These are phyloP conservation scores for Acleris holmiana DNA, from an alignment of 2,888 invertebrate genomes.

Conservation along the genomic window DNA sequence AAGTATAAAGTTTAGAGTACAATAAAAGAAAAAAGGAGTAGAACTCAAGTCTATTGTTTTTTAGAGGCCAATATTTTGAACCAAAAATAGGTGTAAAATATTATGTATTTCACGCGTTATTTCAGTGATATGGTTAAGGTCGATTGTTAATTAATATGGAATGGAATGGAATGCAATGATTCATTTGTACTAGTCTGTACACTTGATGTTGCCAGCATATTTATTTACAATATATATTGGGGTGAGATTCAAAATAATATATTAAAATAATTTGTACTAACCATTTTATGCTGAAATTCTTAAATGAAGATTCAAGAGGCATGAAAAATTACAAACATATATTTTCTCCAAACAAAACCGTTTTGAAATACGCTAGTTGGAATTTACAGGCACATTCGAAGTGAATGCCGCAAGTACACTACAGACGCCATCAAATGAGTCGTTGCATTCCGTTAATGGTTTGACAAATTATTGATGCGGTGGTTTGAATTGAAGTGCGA, in stretches of 20 bases:
- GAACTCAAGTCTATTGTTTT: conserved; percentile 5
- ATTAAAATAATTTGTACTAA: conserved; percentile 7
- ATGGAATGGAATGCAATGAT: conserved; percentile 43
- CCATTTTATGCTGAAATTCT: background rate
- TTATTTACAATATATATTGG: conserved; percentile 36
- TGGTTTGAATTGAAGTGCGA: conserved; percentile 81
- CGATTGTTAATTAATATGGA: conserved; percentile 39
- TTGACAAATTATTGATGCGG: conserved; percentile 84
- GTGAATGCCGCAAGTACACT: conserved; percentile 60
- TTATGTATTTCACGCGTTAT: background rate
- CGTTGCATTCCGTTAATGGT: conserved; percentile 58
- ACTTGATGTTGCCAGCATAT: conserved; percentile 52
- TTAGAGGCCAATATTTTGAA: background rate
- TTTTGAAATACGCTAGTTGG: background rate
- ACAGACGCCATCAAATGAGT: conserved; percentile 71
- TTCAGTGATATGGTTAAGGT: conserved; percentile 5
- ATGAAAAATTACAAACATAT: conserved; percentile 10
- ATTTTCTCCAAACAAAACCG: too few relatives aligned
- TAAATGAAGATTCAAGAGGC: too few relatives aligned
- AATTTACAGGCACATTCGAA: conserved; percentile 42
- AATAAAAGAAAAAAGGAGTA: conserved; percentile 33
- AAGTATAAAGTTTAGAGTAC: too few relatives aligned
- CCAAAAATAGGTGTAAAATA: background rate
- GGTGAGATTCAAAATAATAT: conserved; percentile 10
- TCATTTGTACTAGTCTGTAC: conserved; percentile 60